A percentile compares a stretch with the other conserved stretches of the same genome.
Conservation (phyloP, 1,140 invertebrate species). For the Mactra quadrangularis region DNA sequence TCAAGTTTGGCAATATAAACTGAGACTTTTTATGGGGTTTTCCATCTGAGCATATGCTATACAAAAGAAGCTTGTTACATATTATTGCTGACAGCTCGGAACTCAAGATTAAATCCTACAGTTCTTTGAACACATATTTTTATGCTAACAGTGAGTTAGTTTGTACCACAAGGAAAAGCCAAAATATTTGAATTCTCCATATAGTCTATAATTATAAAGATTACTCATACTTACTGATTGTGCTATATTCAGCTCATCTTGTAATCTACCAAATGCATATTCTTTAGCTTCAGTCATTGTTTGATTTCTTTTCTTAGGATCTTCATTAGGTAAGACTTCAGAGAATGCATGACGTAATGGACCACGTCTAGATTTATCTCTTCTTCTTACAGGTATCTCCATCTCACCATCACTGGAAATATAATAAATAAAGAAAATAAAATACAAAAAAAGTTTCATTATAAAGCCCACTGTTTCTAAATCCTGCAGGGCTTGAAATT, state of each 20-base stretch:
- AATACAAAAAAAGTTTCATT: not conserved
- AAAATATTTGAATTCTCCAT: too few relatives aligned
- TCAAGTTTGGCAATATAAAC: too few relatives aligned
- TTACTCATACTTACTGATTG: conserved; percentile 84
- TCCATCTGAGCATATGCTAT: too few relatives aligned
- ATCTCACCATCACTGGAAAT: conserved; percentile 55
- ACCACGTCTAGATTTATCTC: not conserved
- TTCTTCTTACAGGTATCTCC: conserved; percentile 26
- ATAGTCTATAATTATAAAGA: too few relatives aligned
- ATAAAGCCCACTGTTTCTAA: not conserved
- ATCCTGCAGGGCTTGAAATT: not conserved
- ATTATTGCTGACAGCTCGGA: too few relatives aligned
- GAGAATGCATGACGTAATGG: conserved; percentile 75
- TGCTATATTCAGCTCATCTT: conserved; percentile 88
- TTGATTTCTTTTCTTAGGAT: conserved; percentile 70
- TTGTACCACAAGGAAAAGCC: too few relatives aligned
- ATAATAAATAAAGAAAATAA: not conserved
- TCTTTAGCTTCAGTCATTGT: conserved; percentile 87
- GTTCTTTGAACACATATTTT: too few relatives aligned
- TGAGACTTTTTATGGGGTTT: too few relatives aligned
- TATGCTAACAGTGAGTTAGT: too few relatives aligned
- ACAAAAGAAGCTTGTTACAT: too few relatives aligned
- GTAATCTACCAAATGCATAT: conserved; percentile 86
- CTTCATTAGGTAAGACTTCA: conserved; percentile 69
- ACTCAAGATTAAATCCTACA: too few relatives aligned